Percentiles rank a stretch among this genome's conserved stretches.
phyloP scores from a whole-genome alignment of 2,113 vertebrate genomes.

The Hoplias malabaricus region DNA sequence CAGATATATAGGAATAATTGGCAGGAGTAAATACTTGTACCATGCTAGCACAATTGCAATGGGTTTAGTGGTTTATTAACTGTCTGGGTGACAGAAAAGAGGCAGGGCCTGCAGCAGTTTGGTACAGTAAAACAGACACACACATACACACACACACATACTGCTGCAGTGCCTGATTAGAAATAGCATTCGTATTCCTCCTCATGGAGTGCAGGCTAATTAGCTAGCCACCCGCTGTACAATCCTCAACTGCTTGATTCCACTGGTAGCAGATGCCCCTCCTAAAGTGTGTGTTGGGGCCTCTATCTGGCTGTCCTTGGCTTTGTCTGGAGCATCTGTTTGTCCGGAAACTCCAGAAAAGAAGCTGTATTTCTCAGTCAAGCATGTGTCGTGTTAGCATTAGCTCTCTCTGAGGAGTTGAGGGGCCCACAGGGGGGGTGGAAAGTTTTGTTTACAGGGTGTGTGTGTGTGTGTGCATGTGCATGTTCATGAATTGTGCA shows the following conservation, averaged over 20 bases:
- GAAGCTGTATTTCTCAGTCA: not conserved
- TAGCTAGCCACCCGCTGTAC: slow-evolving; percentile 58
- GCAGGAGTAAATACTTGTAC: slow-evolving; percentile 49
- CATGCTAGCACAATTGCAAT: slow-evolving; percentile 36
- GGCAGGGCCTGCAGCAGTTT: slow-evolving; percentile 46
- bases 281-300: slow-evolving; percentile 11
- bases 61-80: slow-evolving; percentile 46
- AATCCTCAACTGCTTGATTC: slow-evolving; percentile 37
- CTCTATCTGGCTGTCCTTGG: not conserved
- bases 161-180: slow-evolving; percentile 53
- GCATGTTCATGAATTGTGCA: no score
- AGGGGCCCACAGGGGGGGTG: not conserved
- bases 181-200: slow-evolving; percentile 57
- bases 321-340: not conserved
- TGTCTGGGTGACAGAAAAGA: slow-evolving; percentile 58
- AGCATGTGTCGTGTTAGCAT: not conserved
- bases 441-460: not conserved
- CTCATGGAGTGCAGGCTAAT: slow-evolving; percentile 62
- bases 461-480: no score
- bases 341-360: not conserved
- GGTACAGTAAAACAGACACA: slow-evolving; percentile 19
- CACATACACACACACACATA: not conserved
- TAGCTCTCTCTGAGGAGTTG: not conserved
- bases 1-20: slow-evolving; percentile 60
- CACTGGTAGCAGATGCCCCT: slow-evolving; percentile 18